A percentile compares a stretch with the other conserved stretches of the same genome.
phyloP scores from a whole-genome alignment of 2,797 vertebrate genomes.

The Varecia variegata region DNA sequence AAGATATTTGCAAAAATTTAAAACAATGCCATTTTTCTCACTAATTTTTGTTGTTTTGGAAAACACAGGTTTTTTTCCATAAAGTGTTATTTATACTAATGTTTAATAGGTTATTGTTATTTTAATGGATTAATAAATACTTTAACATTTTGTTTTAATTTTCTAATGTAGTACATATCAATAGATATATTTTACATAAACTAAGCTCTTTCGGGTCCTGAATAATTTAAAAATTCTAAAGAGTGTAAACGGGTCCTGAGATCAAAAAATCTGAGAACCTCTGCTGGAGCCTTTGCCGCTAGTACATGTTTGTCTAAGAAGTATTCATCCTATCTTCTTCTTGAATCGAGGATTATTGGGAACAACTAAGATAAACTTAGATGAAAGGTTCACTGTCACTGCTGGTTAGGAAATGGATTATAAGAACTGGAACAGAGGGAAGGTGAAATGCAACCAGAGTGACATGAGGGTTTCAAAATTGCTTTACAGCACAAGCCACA shows the following conservation, averaged over 20 bases:
- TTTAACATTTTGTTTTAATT: conserved; percentile 12
- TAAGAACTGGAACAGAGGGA: neutral
- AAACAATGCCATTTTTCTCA: neutral
- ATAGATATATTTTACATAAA: neutral
- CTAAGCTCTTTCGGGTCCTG: neutral
- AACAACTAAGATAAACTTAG: neutral
- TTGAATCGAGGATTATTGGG: neutral
- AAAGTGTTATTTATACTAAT: conserved; percentile 17
- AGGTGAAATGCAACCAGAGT: neutral
- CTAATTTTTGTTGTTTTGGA: neutral
- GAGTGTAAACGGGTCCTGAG: neutral
- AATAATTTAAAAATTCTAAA: conserved; percentile 28
- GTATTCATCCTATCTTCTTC: neutral
- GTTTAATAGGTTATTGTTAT: neutral
- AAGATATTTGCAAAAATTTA: neutral
- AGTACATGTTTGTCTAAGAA: neutral
- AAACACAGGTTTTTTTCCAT: conserved; percentile 11
- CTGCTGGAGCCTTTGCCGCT: neutral
- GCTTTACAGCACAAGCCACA: neutral
- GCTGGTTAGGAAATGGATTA: conserved; percentile 5
- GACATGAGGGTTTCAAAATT: neutral
- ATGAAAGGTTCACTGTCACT: neutral
- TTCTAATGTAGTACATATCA: neutral
- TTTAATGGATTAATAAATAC: neutral
- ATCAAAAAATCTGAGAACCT: neutral